Evolutionary conservation across 2,797 vertebrate genomes (phyloP).

Genomic region (Eutrigla gurnardus): DNA sequence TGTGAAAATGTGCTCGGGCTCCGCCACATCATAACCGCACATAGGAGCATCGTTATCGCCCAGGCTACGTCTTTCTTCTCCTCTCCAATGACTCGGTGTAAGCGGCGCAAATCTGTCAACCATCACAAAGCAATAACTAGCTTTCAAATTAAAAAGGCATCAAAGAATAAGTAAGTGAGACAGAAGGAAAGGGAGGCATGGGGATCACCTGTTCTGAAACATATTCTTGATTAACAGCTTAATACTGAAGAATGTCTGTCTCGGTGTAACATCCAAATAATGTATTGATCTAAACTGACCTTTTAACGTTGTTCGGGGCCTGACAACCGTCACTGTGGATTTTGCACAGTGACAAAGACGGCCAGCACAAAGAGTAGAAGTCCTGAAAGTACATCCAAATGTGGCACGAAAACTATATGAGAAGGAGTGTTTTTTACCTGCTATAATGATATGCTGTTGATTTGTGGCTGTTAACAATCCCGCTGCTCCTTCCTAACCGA

Average conservation of each 20-base stretch:
- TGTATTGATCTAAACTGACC: neutral
- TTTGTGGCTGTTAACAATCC: neutral
- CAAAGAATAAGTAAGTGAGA: neutral
- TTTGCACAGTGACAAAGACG: neutral
- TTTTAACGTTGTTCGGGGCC: neutral
- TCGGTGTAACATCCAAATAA: neutral
- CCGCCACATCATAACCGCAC: neutral
- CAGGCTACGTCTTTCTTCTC: neutral
- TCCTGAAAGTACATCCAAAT: neutral
- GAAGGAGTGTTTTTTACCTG: neutral
- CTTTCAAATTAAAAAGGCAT: conserved; percentile 23
- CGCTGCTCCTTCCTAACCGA: neutral
- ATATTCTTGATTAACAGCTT: neutral
- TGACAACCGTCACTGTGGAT: neutral
- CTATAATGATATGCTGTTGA: neutral
- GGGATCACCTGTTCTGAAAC: neutral
- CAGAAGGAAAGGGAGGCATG: neutral
- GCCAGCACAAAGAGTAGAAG: no score
- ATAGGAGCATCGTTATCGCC: neutral
- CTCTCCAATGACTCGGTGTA: conserved; percentile 6
- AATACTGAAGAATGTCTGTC: neutral
- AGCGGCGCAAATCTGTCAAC: conserved; percentile 14
- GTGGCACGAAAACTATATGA: neutral
- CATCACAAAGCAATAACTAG: conserved; percentile 21
- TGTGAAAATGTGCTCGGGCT: neutral